Base-by-base conservation (phyloP, 1,140 invertebrate species). In the Euura saliciscinereae region DNA sequence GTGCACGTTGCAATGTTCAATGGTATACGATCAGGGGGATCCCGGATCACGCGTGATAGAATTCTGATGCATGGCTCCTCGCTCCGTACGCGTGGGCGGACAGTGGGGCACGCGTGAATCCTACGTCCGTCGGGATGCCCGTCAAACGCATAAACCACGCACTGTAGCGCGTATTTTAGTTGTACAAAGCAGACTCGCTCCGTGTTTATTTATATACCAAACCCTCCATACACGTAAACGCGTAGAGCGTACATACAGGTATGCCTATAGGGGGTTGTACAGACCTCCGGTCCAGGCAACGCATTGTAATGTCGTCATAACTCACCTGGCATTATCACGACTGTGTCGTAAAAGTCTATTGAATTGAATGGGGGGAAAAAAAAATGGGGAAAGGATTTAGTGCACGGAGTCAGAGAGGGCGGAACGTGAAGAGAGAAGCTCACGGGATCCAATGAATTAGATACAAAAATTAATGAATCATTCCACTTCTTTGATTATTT, bases 261-360 rank as follows among this genome's bases (percentile, higher is more conserved):
- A 28, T n/a, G 51, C 13, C 13, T 59, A 6, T n/a, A 8, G 51
- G 28, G 28, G 28, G 66, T 44, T 42, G 13, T 28, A 42, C 13
- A 8, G 66, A 42, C 8, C 43, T 10, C 11, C 10, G 66, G 66
- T 67, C 28, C 11, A 42, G 66, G 8, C 43, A 44, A 44, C 43
- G 66, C 66, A 67, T 67, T 67, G 66, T 67, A 67, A 67, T 67
- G 66, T 67, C 66, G 66, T 67, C 66, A 67, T 67, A 67, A 67
- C 66, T 67, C 66, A 67, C 43, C 28, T 42, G 66, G 66, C 66
- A 67, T 67, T 67, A 67, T 67, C 66, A 67, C 66, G 66, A 44
- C 28, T 67, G 43, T 44, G 66, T 44, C 66, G 66, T 67, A 67
- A 67, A 67, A 42, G 66, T 67, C 66, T 67, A 67, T 67, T 67